phyloP scores from a whole-genome alignment of 2,113 vertebrate species.

The Crotophaga sulcirostris region DNA sequence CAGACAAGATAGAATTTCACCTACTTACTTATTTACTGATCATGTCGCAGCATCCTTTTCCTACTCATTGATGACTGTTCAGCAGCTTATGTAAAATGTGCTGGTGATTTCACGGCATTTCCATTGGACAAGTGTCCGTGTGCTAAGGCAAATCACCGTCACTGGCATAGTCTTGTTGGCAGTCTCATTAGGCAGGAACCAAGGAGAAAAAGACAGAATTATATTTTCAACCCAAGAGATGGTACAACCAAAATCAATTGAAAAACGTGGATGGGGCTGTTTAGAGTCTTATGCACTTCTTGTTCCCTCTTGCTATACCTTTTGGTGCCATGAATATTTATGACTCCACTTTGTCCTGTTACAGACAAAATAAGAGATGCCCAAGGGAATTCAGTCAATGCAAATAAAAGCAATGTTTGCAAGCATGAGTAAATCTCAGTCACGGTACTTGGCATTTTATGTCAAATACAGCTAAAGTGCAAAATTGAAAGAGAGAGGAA shows the following conservation, averaged over 20 bases:
- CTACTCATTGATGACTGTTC: conserved; percentile 13
- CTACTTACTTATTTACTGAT: conserved; percentile 73
- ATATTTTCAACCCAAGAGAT: not conserved
- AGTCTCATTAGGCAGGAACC: not conserved
- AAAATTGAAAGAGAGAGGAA: conserved; percentile 23
- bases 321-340: conserved; percentile 24
- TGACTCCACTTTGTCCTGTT: not conserved
- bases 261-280: not conserved
- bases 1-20: conserved; percentile 63
- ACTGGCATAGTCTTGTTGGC: not conserved
- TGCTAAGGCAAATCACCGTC: conserved; percentile 34
- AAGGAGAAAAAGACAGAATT: conserved; percentile 7
- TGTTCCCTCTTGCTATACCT: not conserved
- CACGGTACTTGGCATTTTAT: conserved; percentile 31
- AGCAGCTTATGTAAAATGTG: conserved; percentile 42
- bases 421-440: conserved; percentile 44
- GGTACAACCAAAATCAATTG: not conserved
- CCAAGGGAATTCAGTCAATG: conserved; percentile 33
- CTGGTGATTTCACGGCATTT: conserved; percentile 15
- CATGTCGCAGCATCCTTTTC: conserved; percentile 43
- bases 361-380: conserved; percentile 44
- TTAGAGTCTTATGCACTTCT: not conserved
- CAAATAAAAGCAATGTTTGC: conserved; percentile 55
- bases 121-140: conserved; percentile 13
- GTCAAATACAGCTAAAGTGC: not conserved